Base-by-base conservation (phyloP, 2,888 invertebrate genomes). In the Morinoia aosen region DNA sequence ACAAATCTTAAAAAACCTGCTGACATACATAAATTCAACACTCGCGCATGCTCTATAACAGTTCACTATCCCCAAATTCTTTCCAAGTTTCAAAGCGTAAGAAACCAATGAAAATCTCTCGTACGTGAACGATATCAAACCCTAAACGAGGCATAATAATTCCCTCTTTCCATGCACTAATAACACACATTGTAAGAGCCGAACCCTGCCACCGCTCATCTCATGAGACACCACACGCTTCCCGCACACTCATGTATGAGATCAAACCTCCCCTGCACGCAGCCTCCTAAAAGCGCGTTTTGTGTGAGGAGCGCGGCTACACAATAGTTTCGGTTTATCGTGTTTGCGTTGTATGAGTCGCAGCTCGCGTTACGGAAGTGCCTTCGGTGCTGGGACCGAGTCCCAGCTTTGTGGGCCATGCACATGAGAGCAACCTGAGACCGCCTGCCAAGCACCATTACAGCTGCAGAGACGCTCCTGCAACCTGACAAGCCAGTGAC, bases 271-370 rank as follows among this genome's bases (percentile, higher is more conserved):
- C 40, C 12, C 90, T n/a, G 93, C 56, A 93, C 58, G 57, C 57
- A 56, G 58, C 33, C 12, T 2, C 58, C 57, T 0, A 39, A 90
- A 40, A 76, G 76, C 25, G 33, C 76, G 76, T 57, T 57, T 57
- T 93, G 57, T 57, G 57, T 56, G 19, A 11, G 57, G 12, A 11
- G 57, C n/a, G 14, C 93, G 25, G 33, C 33, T 33, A 48, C 57
- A 93, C 93, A 93, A 93, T 57, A 57, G 93, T 11, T 16, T 93
- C 93, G 93, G 33, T 48, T 19, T 56, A 93, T 93, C 93, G 57
- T 93, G 93, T 93, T 93, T 93, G 93, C 93, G 57, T 93, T 93
- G 93, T 57, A 93, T 57, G 57, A 93, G n/a, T n/a, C 56, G 56
- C 19, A 33, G 25, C 57, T 93, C 93, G 48, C 8, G 93, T 93